Evolutionary conservation across 2,113 vertebrate genomes (phyloP), one percentile per base, ranked within the genome.

Genomic region (Phaetusa simplex): DNA sequence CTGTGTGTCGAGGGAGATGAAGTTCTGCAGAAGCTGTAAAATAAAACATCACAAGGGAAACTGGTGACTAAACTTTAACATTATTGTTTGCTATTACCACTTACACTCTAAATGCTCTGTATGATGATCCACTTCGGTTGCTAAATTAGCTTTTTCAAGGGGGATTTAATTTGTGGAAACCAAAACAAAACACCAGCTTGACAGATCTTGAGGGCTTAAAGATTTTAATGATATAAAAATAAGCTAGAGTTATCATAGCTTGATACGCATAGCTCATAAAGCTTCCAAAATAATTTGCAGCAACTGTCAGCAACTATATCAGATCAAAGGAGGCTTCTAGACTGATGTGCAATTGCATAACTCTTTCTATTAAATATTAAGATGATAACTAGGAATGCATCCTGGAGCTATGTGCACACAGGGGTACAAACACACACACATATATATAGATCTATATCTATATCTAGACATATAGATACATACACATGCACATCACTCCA

Each of bases 321-420:
- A 79, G 52, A 95, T 96, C 94, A 97, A 96, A 97, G 91, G 21
- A 61, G 43, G 47, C 62, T 94, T 42, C 61, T 24, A 85, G 80
- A 73, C 73, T 79, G 82, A 73, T 83, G 32, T 43, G 38, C 47
- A 92, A 80, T 83, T 88, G 82, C 27, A 20, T 58, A 76, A 78
- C 55, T 36, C 50, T 42, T 86, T 47, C 40, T 77, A 2, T 78
- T 52, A 74, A 85, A 71, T 94, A 78, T 21, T 82, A 19, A 95
- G 74, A 42, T 19, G 36, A 91, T 61, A 42, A 70, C 42, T 12
- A 66, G 52, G 71, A 88, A 45, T 45, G 69, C 78, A 24, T 50
- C 86, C n/a, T 61, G 26, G 32, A 69, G 82, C 40, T 11, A 27
- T 13, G 43, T 78, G 34, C 64, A 64, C 62, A 64, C 66, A 64